Base-by-base conservation (phyloP, 2,888 invertebrate species). In the Machimus rusticus region DNA sequence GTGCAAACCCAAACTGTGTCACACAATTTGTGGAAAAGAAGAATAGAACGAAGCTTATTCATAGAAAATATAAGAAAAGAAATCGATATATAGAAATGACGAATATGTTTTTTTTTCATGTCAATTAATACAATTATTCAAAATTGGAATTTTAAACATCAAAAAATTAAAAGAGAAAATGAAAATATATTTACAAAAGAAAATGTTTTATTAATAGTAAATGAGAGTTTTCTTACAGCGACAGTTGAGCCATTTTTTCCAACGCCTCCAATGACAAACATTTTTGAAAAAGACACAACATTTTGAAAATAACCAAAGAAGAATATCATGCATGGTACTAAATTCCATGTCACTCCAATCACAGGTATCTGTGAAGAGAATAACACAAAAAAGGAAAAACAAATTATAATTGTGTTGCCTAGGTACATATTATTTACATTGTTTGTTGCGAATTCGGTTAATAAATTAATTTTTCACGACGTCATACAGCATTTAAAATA, bases 221-320 rank as follows among this genome's bases (percentile, higher is more conserved):
- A n/a, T 57, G 19, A 66, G 66, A 66, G 23, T 66, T 66, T 86
- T 88, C 93, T 93, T 93, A 93, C 98, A 93, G 99, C 99, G 92
- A 99, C 97, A 90, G 98, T 97, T 90, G 98, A 98, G 93, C 98
- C 98, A 93, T 98, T 98, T 94, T 98, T 98, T 92, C 99, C 98
- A 93, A 96, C 96, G 92, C 99, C 99, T 93, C 98, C 98, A 92
- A 94, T 93, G 91, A 94, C 94, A 94, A 96, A 96, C 90, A 95
- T 95, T 93, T 94, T 94, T 92, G 94, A 94, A 94, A 96, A 96
- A 93, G 94, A 94, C 92, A 94, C 92, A 93, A 95, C 94, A 93
- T 95, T 94, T 92, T 94, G 94, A 91, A 94, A 91, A 93, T 94
- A 95, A 90, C 94, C 95, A 90, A 94, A 23, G 74, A 88, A 87